These are phyloP conservation scores for Torymus aiolomorphi DNA, from an alignment of 2,888 invertebrate genomes.

Conservation along the genomic window DNA sequence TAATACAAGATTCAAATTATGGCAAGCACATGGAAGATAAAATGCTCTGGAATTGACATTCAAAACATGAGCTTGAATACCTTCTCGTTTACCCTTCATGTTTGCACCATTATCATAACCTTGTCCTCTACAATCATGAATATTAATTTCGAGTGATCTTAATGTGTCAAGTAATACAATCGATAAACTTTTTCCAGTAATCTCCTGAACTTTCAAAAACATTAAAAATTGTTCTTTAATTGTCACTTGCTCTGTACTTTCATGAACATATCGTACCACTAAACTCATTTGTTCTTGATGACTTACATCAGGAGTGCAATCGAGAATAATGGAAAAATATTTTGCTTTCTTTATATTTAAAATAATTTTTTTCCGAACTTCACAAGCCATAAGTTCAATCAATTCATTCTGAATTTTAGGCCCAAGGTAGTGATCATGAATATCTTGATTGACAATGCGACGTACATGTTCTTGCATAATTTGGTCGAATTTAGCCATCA, in stretches of 20 bases:
- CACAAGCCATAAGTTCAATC: not conserved
- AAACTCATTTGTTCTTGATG: not conserved
- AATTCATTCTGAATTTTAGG: constrained; percentile 3
- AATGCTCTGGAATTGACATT: too few species aligned
- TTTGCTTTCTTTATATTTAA: not conserved
- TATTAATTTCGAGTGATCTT: not conserved
- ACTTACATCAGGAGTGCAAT: not conserved
- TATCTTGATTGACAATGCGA: not conserved
- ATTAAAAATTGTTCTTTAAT: not conserved
- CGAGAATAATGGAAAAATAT: constrained; percentile 2
- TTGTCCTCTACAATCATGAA: constrained; percentile 53
- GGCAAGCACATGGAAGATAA: too few species aligned
- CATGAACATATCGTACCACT: not conserved
- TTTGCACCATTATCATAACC: constrained; percentile 61
- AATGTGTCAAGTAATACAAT: not conserved
- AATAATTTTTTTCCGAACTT: constrained; percentile 5
- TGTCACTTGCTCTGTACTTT: not conserved
- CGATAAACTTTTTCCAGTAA: not conserved
- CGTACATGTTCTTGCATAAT: not conserved
- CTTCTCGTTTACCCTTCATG: constrained; percentile 57
- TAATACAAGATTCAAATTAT: too few species aligned
- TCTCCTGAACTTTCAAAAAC: not conserved
- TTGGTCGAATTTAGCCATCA: not conserved
- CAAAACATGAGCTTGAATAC: constrained; percentile 51
- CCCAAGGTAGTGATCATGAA: constrained; percentile 5